Evolutionary conservation across 2,888 invertebrate genomes (phyloP).

Genomic region (Osmoderma eremita): DNA sequence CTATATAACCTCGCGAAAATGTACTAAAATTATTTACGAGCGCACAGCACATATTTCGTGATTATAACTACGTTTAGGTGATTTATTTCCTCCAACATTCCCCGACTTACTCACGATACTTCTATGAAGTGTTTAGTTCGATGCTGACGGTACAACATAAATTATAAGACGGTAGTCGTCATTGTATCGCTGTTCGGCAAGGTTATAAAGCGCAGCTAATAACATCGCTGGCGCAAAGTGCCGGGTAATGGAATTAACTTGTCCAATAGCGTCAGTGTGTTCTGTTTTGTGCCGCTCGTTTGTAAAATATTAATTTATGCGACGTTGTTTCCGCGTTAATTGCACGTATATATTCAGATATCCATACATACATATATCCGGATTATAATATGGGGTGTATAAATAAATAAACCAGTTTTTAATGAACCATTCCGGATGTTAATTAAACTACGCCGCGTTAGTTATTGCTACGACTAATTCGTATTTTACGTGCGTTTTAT

Average conservation of each 20-base stretch:
- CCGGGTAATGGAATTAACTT: constrained; percentile 28
- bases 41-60: too few relatives aligned
- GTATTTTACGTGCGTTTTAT: too few relatives aligned
- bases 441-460: too few relatives aligned
- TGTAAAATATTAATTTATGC: constrained; percentile 29
- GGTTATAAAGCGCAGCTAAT: constrained; percentile 12
- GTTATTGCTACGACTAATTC: too few relatives aligned
- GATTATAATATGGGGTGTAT: too few relatives aligned
- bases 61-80: too few relatives aligned
- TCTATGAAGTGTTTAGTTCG: constrained; percentile 1
- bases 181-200: constrained; percentile 10
- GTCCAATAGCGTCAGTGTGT: constrained; percentile 21
- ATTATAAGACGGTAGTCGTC: constrained; percentile 31
- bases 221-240: constrained; percentile 18
- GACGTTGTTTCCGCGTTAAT: constrained; percentile 20
- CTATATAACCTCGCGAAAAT: too few relatives aligned
- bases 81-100: too few relatives aligned
- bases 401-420: too few relatives aligned
- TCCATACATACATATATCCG: too few relatives aligned
- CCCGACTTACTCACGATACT: not conserved
- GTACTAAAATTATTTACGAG: too few relatives aligned
- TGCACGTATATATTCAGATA: not conserved
- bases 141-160: constrained; percentile 17
- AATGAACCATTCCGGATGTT: too few relatives aligned
- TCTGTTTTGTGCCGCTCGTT: constrained; percentile 29